These are phyloP conservation scores for Tetrapedia diversipes DNA, from an alignment of 2,888 invertebrate species.

Conservation along the genomic window DNA sequence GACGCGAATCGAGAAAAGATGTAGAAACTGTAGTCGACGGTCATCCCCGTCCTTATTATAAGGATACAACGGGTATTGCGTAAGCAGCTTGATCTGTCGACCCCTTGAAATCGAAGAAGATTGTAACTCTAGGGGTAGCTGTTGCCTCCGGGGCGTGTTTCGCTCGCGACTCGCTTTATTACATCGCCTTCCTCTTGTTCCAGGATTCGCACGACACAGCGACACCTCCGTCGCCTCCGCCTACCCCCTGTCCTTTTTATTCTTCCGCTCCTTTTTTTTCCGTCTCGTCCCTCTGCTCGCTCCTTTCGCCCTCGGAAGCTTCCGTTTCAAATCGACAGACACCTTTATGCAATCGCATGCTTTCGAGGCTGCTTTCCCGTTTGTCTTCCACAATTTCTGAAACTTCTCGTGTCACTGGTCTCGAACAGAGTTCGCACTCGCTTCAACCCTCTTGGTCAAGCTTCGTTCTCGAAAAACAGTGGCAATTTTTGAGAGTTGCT, in stretches of 20 bases:
- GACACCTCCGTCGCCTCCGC: conserved; percentile 39
- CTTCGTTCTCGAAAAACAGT: too few species aligned
- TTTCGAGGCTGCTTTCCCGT: neutral
- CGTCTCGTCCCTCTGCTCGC: conserved; percentile 41
- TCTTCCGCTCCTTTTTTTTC: conserved; percentile 15
- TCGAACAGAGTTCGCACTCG: too few species aligned
- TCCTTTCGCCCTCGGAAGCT: conserved; percentile 62
- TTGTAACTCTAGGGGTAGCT: conserved; percentile 62
- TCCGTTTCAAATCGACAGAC: conserved; percentile 62
- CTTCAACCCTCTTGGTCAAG: too few species aligned
- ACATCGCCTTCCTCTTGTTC: conserved; percentile 57
- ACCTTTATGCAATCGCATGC: conserved; percentile 2
- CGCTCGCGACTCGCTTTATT: conserved; percentile 68
- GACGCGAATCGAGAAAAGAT: neutral
- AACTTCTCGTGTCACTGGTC: too few species aligned
- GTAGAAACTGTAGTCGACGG: conserved; percentile 24
- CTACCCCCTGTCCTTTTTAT: conserved; percentile 42
- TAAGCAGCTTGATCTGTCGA: conserved; percentile 69
- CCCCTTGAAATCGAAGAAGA: conserved; percentile 72
- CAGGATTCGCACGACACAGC: conserved; percentile 55
- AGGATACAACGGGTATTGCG: conserved; percentile 55
- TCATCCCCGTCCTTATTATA: conserved; percentile 56
- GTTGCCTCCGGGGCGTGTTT: conserved; percentile 68
- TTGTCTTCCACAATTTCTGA: neutral
- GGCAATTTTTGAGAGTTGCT: too few species aligned